Base-by-base conservation (phyloP, 1,140 invertebrate species). In the Linepithema humile region DNA sequence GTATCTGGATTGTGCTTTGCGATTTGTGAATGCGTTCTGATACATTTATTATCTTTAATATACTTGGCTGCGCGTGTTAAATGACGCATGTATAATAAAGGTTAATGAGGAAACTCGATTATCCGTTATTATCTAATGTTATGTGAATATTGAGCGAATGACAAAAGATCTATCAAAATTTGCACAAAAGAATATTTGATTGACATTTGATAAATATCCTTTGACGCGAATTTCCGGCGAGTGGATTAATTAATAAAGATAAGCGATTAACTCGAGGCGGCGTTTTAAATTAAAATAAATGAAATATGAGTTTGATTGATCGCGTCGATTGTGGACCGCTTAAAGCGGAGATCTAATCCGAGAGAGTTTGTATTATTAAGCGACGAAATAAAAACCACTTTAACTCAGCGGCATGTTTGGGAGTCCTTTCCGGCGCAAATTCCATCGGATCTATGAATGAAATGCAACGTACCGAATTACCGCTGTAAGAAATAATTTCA, bases 21-120 rank as follows among this genome's bases (percentile, higher is more conserved):
- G 20, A 57, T 38, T 73, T 35, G 59, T 12, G 20, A 29, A 12
- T 26, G 50, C 29, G 40, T 5, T 29, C 23, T 20, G 9, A 29
- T 0, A 9, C 45, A n/a, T 69, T 38, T 29, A 20, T 40, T 32
- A 32, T 15, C 32, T 29, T 20, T 17, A 12, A 57, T 15, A 23
- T 20, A 32, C 10, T 64, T 23, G 29, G 43, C 3, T 9, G 62
- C 20, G 45, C 9, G 5, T 67, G 48, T 64, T 29, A 50, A 50
- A 9, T 20, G 62, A 29, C n/a, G 48, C 64, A 55, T 55, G 12
- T 78, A 20, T 29, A 53, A 78, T 67, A 78, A 55, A 69, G 23
- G 48, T 55, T 69, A 78, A 69, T 55, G 45, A 69, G 23, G 40
- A 78, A 53, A 77, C 59, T 50, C 50, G 32, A 55, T 69, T 23